These are phyloP conservation scores for Sycophila sp. DNA, from an alignment of 1,140 invertebrate species.

Conservation along the genomic window DNA sequence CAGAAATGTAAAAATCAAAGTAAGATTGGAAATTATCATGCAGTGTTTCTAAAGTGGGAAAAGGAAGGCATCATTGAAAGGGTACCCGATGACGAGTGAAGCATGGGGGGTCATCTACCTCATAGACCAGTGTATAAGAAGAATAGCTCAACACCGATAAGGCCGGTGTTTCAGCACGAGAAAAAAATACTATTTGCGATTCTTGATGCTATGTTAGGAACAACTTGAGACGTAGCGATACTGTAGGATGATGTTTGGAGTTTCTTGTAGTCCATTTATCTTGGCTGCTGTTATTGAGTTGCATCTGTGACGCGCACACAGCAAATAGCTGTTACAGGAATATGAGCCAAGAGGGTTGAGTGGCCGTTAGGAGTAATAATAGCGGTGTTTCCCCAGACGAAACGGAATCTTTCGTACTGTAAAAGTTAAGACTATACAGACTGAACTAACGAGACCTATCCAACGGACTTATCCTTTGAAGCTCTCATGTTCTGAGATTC, in stretches of 20 bases:
- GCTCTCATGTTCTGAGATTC: too few relatives aligned
- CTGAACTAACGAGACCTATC: too few relatives aligned
- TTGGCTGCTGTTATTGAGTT: constrained; percentile 31
- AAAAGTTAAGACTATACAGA: too few relatives aligned
- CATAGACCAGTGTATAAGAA: constrained; percentile 52
- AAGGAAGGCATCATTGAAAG: constrained; percentile 48
- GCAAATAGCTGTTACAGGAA: too few relatives aligned
- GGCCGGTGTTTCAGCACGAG: constrained; percentile 43
- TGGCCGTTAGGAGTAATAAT: too few relatives aligned
- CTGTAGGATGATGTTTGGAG: constrained; percentile 30
- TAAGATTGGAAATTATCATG: constrained; percentile 39
- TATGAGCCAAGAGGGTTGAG: too few relatives aligned
- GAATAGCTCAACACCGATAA: constrained; percentile 42
- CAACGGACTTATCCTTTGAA: too few relatives aligned
- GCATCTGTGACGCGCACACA: too few relatives aligned
- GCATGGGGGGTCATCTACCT: constrained; percentile 44
- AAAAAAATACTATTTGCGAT: constrained; percentile 33
- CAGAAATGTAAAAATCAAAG: constrained; percentile 44
- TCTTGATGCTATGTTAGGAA: constrained; percentile 42
- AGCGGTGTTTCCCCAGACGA: too few relatives aligned
- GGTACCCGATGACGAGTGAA: constrained; percentile 40
- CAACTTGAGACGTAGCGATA: constrained; percentile 20
- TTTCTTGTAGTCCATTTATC: constrained; percentile 48
- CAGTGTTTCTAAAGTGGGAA: constrained; percentile 50
- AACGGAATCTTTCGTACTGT: too few relatives aligned